Percentiles rank a stretch among this genome's conserved stretches.
These are phyloP conservation scores for Tamias sibiricus DNA, from an alignment of 2,113 vertebrate genomes.

Conservation along the genomic window DNA sequence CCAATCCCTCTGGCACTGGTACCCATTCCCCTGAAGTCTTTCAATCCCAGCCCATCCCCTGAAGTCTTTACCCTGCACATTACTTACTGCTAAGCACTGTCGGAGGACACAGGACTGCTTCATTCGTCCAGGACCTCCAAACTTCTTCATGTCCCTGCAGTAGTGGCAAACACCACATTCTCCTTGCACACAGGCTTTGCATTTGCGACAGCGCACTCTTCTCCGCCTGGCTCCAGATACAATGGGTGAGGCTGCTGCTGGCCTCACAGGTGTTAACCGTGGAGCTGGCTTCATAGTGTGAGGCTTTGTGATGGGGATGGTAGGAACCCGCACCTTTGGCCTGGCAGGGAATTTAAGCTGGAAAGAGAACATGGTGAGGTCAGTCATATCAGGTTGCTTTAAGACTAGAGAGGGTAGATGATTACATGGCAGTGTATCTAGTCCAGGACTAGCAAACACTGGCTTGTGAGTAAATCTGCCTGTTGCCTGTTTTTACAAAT, in stretches of 20 bases:
- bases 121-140: conserved; percentile 95
- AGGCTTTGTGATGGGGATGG: conserved; percentile 91
- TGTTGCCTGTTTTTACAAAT: conserved; percentile 11
- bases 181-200: conserved; percentile 93
- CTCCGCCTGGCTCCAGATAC: conserved; percentile 93
- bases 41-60: too few species aligned
- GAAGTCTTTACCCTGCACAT: conserved; percentile 6
- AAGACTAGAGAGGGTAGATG: not conserved
- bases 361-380: conserved; percentile 19
- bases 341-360: conserved; percentile 89
- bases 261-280: conserved; percentile 89
- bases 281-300: conserved; percentile 92
- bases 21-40: not conserved
- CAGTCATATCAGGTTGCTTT: conserved; percentile 3
- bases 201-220: conserved; percentile 95
- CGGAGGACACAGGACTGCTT: conserved; percentile 96
- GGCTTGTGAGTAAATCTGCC: not conserved
- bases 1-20: not conserved
- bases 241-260: conserved; percentile 87
- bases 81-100: conserved; percentile 95
- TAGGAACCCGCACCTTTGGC: conserved; percentile 88
- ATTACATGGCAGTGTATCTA: not conserved
- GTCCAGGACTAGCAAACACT: not conserved
- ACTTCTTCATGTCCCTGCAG: conserved; percentile 98
- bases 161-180: conserved; percentile 96